phyloP scores from a whole-genome alignment of 2,888 invertebrate genomes.

The Cordilura impudica region DNA sequence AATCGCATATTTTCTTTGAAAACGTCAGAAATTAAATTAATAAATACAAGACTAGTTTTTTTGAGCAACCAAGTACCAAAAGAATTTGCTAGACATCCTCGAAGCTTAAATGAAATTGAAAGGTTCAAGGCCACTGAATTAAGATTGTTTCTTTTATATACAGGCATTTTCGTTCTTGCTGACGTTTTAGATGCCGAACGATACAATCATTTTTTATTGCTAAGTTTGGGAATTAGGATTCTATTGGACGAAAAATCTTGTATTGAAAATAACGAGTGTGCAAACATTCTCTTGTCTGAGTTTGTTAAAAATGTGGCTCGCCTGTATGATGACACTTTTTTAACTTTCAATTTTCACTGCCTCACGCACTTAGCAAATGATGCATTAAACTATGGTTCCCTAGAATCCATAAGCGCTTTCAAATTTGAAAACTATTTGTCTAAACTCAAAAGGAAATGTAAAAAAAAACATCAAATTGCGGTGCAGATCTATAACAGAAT shows the following conservation, averaged over 20 bases:
- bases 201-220: conserved; percentile 41
- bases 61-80: conserved; percentile 35
- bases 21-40: conserved; percentile 9
- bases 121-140: conserved; percentile 50
- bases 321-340: conserved; percentile 31
- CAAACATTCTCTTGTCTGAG: conserved; percentile 23
- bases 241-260: too few species aligned
- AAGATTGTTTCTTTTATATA: too few species aligned
- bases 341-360: conserved; percentile 48
- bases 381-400: conserved; percentile 30
- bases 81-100: conserved; percentile 45
- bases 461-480: too few species aligned
- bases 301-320: conserved; percentile 39
- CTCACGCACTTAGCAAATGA: conserved; percentile 41
- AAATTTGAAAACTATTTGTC: too few species aligned
- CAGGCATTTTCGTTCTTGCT: too few species aligned
- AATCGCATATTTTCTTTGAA: conserved; percentile 18
- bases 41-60: conserved; percentile 37
- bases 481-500: too few species aligned
- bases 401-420: conserved; percentile 40
- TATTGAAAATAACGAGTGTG: conserved; percentile 34
- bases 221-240: conserved; percentile 40
- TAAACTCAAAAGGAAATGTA: too few species aligned
- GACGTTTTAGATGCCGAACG: too few species aligned
- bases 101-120: conserved; percentile 37